A percentile compares a stretch with the other conserved stretches of the same genome.
Conservation (phyloP, 1,140 invertebrate species). For the Caenorhabditis elegans region DNA sequence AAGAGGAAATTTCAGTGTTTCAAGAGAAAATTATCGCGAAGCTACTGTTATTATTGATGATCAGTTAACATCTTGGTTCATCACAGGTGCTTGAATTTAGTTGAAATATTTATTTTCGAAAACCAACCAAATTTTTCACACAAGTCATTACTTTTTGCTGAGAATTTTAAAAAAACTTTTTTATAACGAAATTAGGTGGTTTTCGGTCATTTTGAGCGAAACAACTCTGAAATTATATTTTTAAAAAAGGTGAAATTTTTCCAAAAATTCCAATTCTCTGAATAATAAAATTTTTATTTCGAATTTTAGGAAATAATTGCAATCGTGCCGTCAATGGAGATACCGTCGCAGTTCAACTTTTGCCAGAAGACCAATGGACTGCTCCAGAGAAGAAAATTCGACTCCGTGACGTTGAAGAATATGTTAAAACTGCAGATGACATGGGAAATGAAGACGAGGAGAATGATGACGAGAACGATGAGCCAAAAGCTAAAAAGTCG, state of each 20-base stretch:
- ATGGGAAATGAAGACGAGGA: constrained; percentile 64
- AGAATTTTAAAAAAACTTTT: too few species aligned
- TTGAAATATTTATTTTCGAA: too few species aligned
- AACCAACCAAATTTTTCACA: too few species aligned
- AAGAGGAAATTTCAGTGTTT: constrained; percentile 74
- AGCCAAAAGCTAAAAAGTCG: constrained; percentile 35
- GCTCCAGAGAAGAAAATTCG: constrained; percentile 72
- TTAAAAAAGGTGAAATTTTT: too few species aligned
- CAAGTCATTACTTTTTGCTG: too few species aligned
- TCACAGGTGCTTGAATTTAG: constrained; percentile 75
- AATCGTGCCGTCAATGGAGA: constrained; percentile 97
- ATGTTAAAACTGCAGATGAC: constrained; percentile 32
- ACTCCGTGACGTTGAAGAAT: constrained; percentile 50
- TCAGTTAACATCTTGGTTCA: constrained; percentile 73
- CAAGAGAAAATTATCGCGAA: constrained; percentile 88
- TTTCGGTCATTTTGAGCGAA: too few species aligned
- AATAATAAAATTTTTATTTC: too few species aligned
- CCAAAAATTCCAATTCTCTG: too few species aligned
- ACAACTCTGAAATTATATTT: too few species aligned
- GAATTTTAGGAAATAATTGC: constrained; percentile 67
- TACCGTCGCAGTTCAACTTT: constrained; percentile 84
- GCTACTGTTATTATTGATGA: constrained; percentile 82
- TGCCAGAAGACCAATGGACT: constrained; percentile 87
- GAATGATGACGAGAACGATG: constrained; percentile 38
- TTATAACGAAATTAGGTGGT: too few species aligned